Evolutionary conservation across 2,113 vertebrate genomes (phyloP).

Genomic region (Pseudorhombus dupliciocellatus): DNA sequence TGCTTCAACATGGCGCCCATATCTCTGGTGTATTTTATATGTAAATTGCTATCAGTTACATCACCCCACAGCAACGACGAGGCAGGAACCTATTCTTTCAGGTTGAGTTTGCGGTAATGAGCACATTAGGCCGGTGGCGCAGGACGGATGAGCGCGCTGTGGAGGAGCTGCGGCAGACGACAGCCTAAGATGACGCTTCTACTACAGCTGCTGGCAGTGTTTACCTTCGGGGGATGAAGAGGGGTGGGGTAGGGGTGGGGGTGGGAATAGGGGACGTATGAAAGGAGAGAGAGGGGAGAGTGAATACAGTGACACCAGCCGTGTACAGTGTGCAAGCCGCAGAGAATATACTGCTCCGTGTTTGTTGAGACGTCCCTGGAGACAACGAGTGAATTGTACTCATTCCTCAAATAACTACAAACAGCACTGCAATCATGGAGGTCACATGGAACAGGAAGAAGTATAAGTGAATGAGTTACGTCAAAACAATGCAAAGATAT

Average conservation of each 20-base stretch:
- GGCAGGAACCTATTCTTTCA: slow-evolving; percentile 25
- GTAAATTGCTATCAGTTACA: slow-evolving; percentile 65
- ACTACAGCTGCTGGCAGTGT: slow-evolving; percentile 30
- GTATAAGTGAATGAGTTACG: not conserved
- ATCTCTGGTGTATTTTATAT: slow-evolving; percentile 43
- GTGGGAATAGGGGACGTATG: slow-evolving; percentile 8
- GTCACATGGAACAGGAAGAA: not conserved
- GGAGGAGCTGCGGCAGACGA: slow-evolving; percentile 11
- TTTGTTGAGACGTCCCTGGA: slow-evolving; percentile 31
- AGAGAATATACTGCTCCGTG: slow-evolving; percentile 37
- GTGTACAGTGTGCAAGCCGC: slow-evolving; percentile 20
- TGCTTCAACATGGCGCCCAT: slow-evolving; percentile 14
- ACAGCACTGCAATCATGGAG: slow-evolving; percentile 1
- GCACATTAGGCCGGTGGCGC: slow-evolving; percentile 45
- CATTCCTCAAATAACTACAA: slow-evolving; percentile 8
- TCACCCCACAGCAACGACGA: slow-evolving; percentile 30
- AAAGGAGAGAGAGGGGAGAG: slow-evolving; percentile 2
- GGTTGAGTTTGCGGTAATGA: slow-evolving; percentile 48
- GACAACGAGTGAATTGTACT: slow-evolving; percentile 3
- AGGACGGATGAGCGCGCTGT: slow-evolving; percentile 29
- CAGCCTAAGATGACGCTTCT: slow-evolving; percentile 35
- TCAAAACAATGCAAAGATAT: not conserved
- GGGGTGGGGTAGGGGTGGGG: not conserved
- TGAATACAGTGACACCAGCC: not conserved
- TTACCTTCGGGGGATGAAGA: slow-evolving; percentile 29